Base-by-base conservation (phyloP, 1,140 invertebrate genomes). In the Chironomus tepperi region DNA sequence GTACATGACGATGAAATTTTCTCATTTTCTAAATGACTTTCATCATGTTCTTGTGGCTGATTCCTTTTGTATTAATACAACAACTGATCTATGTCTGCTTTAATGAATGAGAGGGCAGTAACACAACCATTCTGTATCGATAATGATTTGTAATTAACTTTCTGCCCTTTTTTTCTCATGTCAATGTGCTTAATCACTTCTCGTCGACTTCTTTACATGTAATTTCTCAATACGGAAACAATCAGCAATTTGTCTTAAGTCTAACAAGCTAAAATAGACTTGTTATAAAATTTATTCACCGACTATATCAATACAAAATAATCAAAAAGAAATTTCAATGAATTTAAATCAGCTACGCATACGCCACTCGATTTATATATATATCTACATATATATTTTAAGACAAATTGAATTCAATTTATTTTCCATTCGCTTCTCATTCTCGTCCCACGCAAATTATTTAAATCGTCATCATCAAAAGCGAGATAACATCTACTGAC, bases 1-100 rank as follows among this genome's bases (percentile, higher is more conserved):
- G 18, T 16, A 70, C 65, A 70, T 70, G 10, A 19, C 7, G 19
- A 70, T 70, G 65, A 70, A 70, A 19, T 70, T 70, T 70, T 70
- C 65, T 70, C 65, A 70, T 70, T 70, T 70, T 18, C 65, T 70
- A 70, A 70, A 70, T 70, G 65, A 70, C 16, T 70, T 70, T 70
- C 47, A 57, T 70, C 19, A 21, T 70, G 65, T 70, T 70, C 19
- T 18, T 18, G n/a, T 18, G 18, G n/a, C 18, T 70, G 16, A 70
- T 70, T 18, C 18, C 19, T 19, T 67, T 70, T 70, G 9, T 18
- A 5, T 70, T 19, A 18, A 18, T 70, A 34, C 5, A 34, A 34
- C 24, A 34, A 34, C 24, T 34, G 24, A 34, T 34, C 24, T 34
- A 34, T 34, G 24, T 34, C 24, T 34, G 24, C 24, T 34, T 34